Evolutionary conservation across 2,113 vertebrate genomes (phyloP), one percentile per base, ranked within the genome.

Genomic region (Gorsachius goisagi): DNA sequence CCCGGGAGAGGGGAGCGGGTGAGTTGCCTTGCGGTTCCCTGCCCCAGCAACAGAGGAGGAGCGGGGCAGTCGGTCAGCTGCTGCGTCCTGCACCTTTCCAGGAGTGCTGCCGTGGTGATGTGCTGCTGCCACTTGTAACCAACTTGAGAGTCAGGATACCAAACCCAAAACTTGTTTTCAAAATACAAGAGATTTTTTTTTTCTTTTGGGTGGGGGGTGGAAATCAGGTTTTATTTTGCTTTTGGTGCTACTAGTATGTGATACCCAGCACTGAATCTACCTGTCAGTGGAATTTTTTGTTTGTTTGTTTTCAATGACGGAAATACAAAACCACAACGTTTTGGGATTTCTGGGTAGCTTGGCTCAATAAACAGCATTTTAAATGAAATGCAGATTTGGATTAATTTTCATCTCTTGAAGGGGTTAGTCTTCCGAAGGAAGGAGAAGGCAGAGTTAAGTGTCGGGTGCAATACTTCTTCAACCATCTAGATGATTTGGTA

Each of bases 221-320:
- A 44, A 32, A 16, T 11, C 12, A 2, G 9, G 9, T 77, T 92
- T 86, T 4, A 0, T 77, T 92, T 80, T 71, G 32, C 10, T 64
- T 28, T 30, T 47, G 22, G 10, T 67, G 41, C 14, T 30, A 0
- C 28, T 60, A 28, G 15, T 58, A 0, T 13, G 15, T 15, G 28
- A 41, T 9, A 44, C 22, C 37, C 15, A 27, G 81, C 11, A 1
- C 14, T 17, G 37, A n/a, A 27, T 39, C 23, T 55, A 3, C 63
- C 16, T 69, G 68, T 49, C 33, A 2, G 32, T 73, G 63, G 55
- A 58, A 12, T 59, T 82, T 50, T 68, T 73, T 62, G 49, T 67
- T 63, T 45, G 39, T 39, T 41, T 41, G 39, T 41, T 13, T 11
- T n/a, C 15, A 3, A 0, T 15, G 20, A 10, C 13, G 50, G 50